These are phyloP conservation scores for Argyresthia albistria DNA, from an alignment of 2,888 invertebrate species.

Conservation along the genomic window DNA sequence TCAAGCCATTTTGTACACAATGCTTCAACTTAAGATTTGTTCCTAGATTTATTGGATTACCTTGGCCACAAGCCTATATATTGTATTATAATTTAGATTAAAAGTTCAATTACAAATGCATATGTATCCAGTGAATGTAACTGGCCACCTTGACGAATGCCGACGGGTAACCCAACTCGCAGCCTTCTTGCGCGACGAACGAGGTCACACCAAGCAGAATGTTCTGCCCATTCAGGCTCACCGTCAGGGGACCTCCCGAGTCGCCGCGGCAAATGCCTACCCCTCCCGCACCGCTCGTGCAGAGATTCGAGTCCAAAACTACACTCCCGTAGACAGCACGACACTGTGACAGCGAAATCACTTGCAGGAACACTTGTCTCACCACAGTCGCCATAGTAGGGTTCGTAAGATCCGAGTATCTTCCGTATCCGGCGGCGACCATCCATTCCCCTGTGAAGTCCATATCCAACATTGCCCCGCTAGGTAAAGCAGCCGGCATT, in stretches of 20 bases:
- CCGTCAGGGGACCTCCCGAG: slow-evolving; percentile 44
- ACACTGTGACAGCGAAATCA: slow-evolving; percentile 32
- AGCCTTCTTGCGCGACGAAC: slow-evolving; percentile 43
- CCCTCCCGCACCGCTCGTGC: slow-evolving; percentile 41
- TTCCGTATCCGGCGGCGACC: slow-evolving; percentile 42
- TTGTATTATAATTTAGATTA: too few species aligned
- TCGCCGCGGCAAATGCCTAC: slow-evolving; percentile 53
- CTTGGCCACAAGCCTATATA: too few species aligned
- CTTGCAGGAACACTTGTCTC: slow-evolving; percentile 34
- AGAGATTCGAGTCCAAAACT: slow-evolving; percentile 40
- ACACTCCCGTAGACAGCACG: slow-evolving; percentile 25
- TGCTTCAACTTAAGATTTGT: too few species aligned
- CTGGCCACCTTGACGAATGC: slow-evolving; percentile 40
- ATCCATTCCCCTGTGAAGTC: slow-evolving; percentile 29
- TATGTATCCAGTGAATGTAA: slow-evolving; percentile 36
- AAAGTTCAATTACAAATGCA: slow-evolving; percentile 19
- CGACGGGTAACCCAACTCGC: slow-evolving; percentile 44
- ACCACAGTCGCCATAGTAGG: slow-evolving; percentile 39
- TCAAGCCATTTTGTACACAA: too few species aligned
- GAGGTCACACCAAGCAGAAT: slow-evolving; percentile 38
- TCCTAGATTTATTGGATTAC: too few species aligned
- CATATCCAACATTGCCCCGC: slow-evolving; percentile 20
- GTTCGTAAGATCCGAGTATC: slow-evolving; percentile 33
- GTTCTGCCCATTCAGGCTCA: slow-evolving; percentile 14
- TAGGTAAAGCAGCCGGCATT: slow-evolving; percentile 32